Base-by-base conservation (phyloP, 2,888 invertebrate species). In the Gymnoscelis rufifasciata region DNA sequence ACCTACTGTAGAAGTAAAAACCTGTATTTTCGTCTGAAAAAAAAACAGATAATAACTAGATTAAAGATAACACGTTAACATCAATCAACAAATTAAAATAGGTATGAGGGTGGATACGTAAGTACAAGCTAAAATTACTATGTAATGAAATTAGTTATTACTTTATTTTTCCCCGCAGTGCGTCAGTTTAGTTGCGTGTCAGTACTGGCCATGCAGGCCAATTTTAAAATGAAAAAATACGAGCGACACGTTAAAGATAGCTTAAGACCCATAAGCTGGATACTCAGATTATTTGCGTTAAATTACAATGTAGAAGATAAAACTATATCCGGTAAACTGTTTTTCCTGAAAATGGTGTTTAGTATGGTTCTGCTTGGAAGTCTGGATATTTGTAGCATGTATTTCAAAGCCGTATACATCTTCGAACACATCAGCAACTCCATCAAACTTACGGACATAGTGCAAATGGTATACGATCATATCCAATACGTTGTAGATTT, bases 401-500 rank as follows among this genome's bases (percentile, higher is more conserved):
- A 66, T 52, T 76, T 62, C 46, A 83, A 80, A 68, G 51, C 71
- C 29, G 38, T 11, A 1, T 45, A 69, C 49, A 19, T 71, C 8
- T 75, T 71, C 44, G 15, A 37, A 1, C 12, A 35, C 4, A 12
- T 78, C 7, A 62, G 61, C 8, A 24, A 55, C 2, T 80, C 82
- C 4, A 68, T 84, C 14, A 72, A 58, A 58, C 46, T 78, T 19
- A 78, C 77, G 12, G 83, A 83, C 45, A 52, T 53, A 1, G 39
- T 71, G 3, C 82, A 84, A 60, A 70, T 67, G 57, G 38, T 74
- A 15, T 74, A 65, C 45, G 83, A 83, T 45, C 64, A 68, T 38
- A 59, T 52, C 24, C 82, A 80, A 57, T 83, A 77, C 37, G 33
- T 64, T 0, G 64, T 80, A 0, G 84, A 84, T 57, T 59, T 84